Conservation (phyloP, 2,797 vertebrate genomes). For the Nasua narica region DNA sequence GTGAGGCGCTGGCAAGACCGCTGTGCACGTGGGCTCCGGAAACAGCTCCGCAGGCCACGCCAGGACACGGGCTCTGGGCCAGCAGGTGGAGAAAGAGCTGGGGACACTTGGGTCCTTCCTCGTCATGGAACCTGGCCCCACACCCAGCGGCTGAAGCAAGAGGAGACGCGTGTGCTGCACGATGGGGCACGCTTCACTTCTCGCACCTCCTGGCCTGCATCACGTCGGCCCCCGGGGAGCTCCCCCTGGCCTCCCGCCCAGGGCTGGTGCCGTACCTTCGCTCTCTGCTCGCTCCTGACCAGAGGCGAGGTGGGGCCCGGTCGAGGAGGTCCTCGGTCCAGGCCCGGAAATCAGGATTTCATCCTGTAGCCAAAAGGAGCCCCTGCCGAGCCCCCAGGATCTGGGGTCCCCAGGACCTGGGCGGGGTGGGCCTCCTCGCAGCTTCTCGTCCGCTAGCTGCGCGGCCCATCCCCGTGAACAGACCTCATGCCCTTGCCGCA, state of each 20-base stretch:
- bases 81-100: accelerated
- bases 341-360: background rate
- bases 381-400: accelerated
- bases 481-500: accelerated
- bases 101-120: accelerated
- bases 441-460: accelerated
- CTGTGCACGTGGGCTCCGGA: accelerated
- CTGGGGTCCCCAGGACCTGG: background rate
- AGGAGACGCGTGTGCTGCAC: accelerated
- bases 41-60: accelerated
- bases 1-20: background rate
- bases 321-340: accelerated
- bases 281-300: accelerated
- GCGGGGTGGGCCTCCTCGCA: background rate
- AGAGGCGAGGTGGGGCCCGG: background rate
- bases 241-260: accelerated
- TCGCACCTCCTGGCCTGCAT: accelerated
- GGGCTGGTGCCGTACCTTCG: too few relatives aligned
- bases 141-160: accelerated
- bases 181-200: accelerated
- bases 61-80: accelerated
- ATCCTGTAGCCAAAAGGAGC: too few relatives aligned
- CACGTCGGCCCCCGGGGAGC: accelerated
- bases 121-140: accelerated
- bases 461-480: background rate